Percentiles rank a stretch among this genome's conserved stretches.
Conservation (phyloP, 2,888 invertebrate species). For the Mamestra brassicae region DNA sequence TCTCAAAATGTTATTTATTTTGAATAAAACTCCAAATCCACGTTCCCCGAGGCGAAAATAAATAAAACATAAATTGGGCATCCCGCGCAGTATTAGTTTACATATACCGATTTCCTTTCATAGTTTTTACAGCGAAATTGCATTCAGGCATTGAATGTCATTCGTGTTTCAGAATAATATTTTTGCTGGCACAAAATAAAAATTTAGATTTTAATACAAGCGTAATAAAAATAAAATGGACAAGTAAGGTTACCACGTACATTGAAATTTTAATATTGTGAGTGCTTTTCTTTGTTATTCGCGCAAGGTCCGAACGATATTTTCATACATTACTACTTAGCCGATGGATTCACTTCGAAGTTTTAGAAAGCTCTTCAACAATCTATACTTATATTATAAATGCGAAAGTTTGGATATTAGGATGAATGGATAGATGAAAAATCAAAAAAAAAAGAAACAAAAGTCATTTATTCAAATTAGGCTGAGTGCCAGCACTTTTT, state of each 20-base stretch:
- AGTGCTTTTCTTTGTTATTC: conserved; percentile 73
- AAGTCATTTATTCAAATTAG: too few species aligned
- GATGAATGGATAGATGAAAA: too few species aligned
- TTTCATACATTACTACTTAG: conserved; percentile 26
- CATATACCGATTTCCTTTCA: conserved; percentile 18
- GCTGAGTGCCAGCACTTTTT: too few species aligned
- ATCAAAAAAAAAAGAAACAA: too few species aligned
- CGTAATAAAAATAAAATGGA: conserved; percentile 20
- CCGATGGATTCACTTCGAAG: not conserved
- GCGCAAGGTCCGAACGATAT: conserved; percentile 13
- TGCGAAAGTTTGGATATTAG: too few species aligned
- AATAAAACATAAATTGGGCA: conserved; percentile 1
- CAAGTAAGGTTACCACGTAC: not conserved
- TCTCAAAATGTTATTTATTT: not conserved
- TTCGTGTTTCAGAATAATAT: conserved; percentile 17
- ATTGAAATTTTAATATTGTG: conserved; percentile 64
- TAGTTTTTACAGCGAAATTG: conserved; percentile 40
- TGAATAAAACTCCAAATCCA: not conserved
- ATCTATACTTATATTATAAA: too few species aligned
- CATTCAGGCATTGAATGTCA: conserved; percentile 21
- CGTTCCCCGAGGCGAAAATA: not conserved
- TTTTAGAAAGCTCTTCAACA: conserved; percentile 10
- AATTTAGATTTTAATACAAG: conserved; percentile 16
- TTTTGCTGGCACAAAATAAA: conserved; percentile 12
- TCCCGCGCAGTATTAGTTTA: conserved; percentile 7